phyloP scores from a whole-genome alignment of 2,113 vertebrate genomes.

The Dicerorhinus sumatrensis region DNA sequence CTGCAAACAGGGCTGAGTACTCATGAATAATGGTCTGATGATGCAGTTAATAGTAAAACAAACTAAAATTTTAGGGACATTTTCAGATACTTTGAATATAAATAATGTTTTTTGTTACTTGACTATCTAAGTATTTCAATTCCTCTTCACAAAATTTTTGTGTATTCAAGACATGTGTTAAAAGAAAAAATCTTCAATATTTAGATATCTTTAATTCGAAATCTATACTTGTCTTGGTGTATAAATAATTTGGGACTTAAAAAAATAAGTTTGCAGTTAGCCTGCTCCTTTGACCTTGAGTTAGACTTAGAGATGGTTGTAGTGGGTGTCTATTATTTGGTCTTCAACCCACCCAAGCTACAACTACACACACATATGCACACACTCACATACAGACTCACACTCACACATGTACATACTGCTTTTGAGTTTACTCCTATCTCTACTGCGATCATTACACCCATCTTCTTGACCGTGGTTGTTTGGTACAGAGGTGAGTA shows the following conservation, averaged over 20 bases:
- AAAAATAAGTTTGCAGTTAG: neutral
- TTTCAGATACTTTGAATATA: neutral
- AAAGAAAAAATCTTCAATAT: neutral
- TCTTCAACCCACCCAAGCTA: rapidly evolving
- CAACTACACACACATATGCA: neutral
- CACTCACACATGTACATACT: neutral
- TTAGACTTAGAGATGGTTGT: neutral
- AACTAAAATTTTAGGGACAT: neutral
- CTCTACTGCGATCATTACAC: neutral
- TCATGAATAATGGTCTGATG: neutral
- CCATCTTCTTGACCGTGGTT: neutral
- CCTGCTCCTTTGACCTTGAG: neutral
- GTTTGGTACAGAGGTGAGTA: neutral
- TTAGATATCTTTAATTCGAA: constrained; percentile 17
- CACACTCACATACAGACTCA: neutral
- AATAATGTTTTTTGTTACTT: neutral
- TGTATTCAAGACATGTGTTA: neutral
- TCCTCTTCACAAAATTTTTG: neutral
- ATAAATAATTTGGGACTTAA: neutral
- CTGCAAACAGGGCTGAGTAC: neutral
- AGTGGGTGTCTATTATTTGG: neutral
- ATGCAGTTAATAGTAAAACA: neutral
- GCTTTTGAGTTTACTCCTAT: neutral
- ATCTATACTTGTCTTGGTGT: neutral
- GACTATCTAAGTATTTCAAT: neutral